phyloP scores from a whole-genome alignment of 2,888 invertebrate species.

The Latheticus oryzae region DNA sequence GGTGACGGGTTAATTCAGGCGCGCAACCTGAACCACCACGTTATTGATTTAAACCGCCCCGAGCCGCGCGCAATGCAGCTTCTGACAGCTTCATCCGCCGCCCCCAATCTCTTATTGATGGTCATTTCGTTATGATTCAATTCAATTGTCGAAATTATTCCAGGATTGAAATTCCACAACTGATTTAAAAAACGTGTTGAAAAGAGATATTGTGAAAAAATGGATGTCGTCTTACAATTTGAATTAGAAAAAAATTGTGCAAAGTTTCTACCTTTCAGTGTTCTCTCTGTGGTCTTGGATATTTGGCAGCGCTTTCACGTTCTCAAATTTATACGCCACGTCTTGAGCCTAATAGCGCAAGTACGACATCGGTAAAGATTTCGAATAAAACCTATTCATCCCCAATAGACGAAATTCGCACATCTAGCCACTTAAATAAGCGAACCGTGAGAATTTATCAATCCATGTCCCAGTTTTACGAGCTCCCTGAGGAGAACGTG shows the following conservation, averaged over 20 bases:
- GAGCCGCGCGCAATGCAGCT: constrained; percentile 56
- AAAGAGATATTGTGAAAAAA: too few species aligned
- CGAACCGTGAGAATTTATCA: constrained; percentile 40
- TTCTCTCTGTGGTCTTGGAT: too few species aligned
- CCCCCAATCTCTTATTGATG: constrained; percentile 51
- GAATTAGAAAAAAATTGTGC: too few species aligned
- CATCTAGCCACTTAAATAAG: constrained; percentile 26
- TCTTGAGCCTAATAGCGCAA: constrained; percentile 9
- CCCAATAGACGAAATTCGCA: constrained; percentile 11
- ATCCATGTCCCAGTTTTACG: constrained; percentile 40
- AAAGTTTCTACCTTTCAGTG: too few species aligned
- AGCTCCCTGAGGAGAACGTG: constrained; percentile 43
- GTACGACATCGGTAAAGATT: constrained; percentile 12
- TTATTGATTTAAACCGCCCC: constrained; percentile 58
- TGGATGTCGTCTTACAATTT: too few species aligned
- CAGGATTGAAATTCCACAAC: too few species aligned
- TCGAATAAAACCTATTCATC: constrained; percentile 12
- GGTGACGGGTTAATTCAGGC: constrained; percentile 55
- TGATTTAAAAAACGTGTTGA: too few species aligned
- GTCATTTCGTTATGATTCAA: constrained; percentile 59
- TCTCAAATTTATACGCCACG: constrained; percentile 9
- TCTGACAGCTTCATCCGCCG: constrained; percentile 55
- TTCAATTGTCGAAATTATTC: constrained; percentile 57
- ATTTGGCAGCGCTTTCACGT: too few species aligned
- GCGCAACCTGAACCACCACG: constrained; percentile 54